Conservation (phyloP, 1,140 invertebrate genomes). For the Trachelipus rathkii region DNA sequence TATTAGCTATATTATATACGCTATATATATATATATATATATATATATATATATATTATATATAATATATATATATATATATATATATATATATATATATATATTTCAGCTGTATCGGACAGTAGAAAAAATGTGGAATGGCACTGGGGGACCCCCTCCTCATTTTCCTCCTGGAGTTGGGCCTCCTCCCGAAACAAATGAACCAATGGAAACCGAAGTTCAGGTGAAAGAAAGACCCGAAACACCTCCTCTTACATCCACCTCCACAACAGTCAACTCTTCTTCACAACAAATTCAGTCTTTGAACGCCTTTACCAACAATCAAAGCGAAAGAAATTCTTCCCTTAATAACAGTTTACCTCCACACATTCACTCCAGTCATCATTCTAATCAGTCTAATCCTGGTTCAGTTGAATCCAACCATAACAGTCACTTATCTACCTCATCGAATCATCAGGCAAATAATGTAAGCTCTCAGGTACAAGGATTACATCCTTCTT, state of each 20-base stretch:
- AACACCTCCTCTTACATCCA: neutral
- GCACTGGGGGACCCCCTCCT: neutral
- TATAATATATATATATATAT: neutral
- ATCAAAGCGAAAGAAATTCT: neutral
- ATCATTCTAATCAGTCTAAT: neutral
- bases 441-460: neutral
- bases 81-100: neutral
- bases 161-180: neutral
- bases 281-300: neutral
- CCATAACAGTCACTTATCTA: neutral
- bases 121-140: constrained; percentile 2
- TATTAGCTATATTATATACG: neutral
- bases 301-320: neutral
- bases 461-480: neutral
- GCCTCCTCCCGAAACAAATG: neutral
- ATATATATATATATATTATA: constrained; percentile 8
- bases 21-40: constrained; percentile 1
- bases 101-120: neutral
- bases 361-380: neutral
- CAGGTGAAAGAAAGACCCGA: neutral
- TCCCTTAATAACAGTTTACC: neutral
- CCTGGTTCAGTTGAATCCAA: neutral
- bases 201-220: neutral
- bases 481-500: neutral
- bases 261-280: neutral